Conservation (phyloP, 2,797 vertebrate species). For the Enteromius mattozi region DNA sequence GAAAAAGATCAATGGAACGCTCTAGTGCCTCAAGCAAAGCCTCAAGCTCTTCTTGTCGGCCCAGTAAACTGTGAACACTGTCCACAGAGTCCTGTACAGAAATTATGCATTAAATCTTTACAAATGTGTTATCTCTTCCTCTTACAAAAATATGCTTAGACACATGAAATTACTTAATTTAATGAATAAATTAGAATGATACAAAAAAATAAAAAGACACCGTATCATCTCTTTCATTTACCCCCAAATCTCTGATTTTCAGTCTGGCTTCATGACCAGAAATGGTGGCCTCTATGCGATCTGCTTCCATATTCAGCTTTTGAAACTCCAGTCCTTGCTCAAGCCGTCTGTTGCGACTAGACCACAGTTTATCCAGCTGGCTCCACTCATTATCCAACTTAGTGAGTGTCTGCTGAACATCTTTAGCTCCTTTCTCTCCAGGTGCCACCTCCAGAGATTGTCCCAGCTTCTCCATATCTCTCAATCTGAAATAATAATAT, state of each 20-base stretch:
- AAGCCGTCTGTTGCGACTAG: slow-evolving; percentile 69
- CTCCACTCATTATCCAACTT: slow-evolving; percentile 72
- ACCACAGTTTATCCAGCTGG: slow-evolving; percentile 79
- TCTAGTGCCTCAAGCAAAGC: slow-evolving; percentile 77
- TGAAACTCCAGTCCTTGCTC: slow-evolving; percentile 82
- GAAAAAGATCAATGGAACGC: slow-evolving; percentile 72
- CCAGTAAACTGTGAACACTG: slow-evolving; percentile 80
- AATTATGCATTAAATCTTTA: not conserved
- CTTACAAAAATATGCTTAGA: slow-evolving; percentile 3
- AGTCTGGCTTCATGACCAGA: slow-evolving; percentile 84
- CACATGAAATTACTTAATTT: not conserved
- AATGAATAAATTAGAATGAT: not conserved
- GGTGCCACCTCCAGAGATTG: slow-evolving; percentile 63
- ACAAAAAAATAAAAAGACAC: not conserved
- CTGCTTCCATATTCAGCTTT: slow-evolving; percentile 81
- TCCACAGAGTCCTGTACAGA: slow-evolving; percentile 82
- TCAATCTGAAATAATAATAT: slow-evolving; percentile 64
- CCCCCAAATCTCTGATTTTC: slow-evolving; percentile 79
- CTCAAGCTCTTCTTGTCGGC: slow-evolving; percentile 84
- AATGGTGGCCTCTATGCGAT: slow-evolving; percentile 82
- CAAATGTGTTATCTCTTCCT: not conserved
- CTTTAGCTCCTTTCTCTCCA: slow-evolving; percentile 53
- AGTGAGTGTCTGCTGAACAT: slow-evolving; percentile 72
- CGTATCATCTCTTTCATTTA: slow-evolving; percentile 62
- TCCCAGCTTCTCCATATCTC: slow-evolving; percentile 70